These are phyloP conservation scores for Caiman crocodilus DNA, from an alignment of 2,797 vertebrate genomes.

Conservation along the genomic window DNA sequence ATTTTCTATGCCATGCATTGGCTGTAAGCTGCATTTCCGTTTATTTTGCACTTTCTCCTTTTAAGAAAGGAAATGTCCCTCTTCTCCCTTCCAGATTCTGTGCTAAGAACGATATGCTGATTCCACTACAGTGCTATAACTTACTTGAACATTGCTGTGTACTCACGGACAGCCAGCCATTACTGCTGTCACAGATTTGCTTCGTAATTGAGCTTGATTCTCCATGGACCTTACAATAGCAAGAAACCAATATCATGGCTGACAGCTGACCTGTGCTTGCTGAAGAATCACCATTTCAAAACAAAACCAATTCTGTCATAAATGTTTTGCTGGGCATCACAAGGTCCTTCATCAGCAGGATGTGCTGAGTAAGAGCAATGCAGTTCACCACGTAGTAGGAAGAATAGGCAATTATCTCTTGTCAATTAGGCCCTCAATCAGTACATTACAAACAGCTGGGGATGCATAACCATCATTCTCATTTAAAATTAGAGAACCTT, in stretches of 20 bases:
- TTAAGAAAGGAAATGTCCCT: accelerated
- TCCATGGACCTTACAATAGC: not conserved
- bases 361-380: conserved; percentile 56
- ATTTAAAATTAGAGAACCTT: conserved; percentile 68
- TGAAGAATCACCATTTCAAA: not conserved
- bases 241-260: accelerated
- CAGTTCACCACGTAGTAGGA: conserved; percentile 38
- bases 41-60: not conserved
- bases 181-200: not conserved
- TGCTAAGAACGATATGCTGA: not conserved
- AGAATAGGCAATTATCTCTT: conserved; percentile 70
- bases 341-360: conserved; percentile 20
- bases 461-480: conserved; percentile 39
- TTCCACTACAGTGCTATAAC: not conserved
- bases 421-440: conserved; percentile 64
- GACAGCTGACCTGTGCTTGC: not conserved
- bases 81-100: not conserved
- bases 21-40: not conserved
- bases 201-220: not conserved
- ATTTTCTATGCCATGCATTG: not conserved
- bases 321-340: not conserved
- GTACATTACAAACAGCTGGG: conserved; percentile 60
- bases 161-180: not conserved
- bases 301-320: not conserved
- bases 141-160: accelerated